phyloP scores from a whole-genome alignment of 2,888 invertebrate species.

The Metallyticus violacea region DNA sequence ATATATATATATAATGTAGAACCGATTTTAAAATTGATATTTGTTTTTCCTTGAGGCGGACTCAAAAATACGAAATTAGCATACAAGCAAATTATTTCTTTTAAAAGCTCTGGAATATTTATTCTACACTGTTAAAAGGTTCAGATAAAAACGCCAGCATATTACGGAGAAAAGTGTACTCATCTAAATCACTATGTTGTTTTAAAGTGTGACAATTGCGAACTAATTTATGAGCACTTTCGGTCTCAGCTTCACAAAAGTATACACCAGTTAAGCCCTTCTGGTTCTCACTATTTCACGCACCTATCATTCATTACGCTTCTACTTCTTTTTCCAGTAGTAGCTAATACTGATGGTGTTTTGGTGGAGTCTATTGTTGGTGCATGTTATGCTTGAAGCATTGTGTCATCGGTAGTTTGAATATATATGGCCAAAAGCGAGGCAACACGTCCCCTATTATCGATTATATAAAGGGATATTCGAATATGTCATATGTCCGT shows the following conservation, averaged over 20 bases:
- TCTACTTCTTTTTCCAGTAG: not conserved
- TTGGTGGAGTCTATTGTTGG: not conserved
- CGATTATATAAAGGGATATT: conserved; percentile 2
- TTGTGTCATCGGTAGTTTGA: not conserved
- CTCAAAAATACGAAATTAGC: not conserved
- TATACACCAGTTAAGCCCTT: not conserved
- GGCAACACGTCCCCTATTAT: not conserved
- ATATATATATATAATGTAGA: not conserved
- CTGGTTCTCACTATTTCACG: not conserved
- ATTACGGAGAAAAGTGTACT: too few relatives aligned
- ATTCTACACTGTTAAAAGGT: too few relatives aligned
- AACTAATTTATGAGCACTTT: too few relatives aligned
- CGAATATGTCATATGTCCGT: conserved; percentile 9
- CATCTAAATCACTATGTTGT: too few relatives aligned
- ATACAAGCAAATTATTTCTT: too few relatives aligned
- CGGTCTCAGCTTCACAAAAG: too few relatives aligned
- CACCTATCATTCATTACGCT: not conserved
- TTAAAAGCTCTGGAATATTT: too few relatives aligned
- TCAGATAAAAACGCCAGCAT: too few relatives aligned
- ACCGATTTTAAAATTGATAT: not conserved
- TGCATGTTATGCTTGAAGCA: not conserved
- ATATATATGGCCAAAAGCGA: not conserved
- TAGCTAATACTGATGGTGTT: not conserved
- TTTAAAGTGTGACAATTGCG: too few relatives aligned
- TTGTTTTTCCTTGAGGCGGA: not conserved